Conservation (phyloP, 2,113 vertebrate species). For the Grammomys dolichurus region DNA sequence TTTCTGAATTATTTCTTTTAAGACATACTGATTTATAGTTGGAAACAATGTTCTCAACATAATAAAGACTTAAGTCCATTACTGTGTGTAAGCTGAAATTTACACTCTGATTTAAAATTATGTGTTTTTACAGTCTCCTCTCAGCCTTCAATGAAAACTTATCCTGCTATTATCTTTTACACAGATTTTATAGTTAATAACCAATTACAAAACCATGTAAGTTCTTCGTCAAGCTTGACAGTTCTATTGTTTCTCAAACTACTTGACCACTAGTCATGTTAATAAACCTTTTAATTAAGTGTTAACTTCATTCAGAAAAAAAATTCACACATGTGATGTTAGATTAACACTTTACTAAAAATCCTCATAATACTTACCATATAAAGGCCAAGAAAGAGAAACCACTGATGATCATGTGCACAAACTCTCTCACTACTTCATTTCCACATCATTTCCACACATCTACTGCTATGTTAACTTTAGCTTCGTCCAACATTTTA, state of each 20-base stretch:
- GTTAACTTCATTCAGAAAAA: background rate
- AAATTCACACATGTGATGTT: background rate
- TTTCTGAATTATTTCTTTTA: conserved; percentile 1
- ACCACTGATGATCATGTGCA: background rate
- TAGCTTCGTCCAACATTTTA: background rate
- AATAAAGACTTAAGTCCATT: background rate
- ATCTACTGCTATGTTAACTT: too few species aligned
- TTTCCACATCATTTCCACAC: background rate
- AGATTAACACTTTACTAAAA: background rate
- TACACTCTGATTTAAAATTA: conserved; percentile 36
- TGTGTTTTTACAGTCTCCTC: background rate
- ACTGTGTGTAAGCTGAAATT: background rate
- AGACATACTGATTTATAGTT: background rate
- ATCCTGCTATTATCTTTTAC: conserved; percentile 3
- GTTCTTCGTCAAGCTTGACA: conserved; percentile 49
- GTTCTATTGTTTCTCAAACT: background rate
- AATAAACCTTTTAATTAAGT: conserved; percentile 56
- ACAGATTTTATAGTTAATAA: conserved; percentile 41
- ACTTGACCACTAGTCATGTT: conserved; percentile 12
- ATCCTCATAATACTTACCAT: background rate
- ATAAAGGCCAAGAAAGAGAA: background rate
- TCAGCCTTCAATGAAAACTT: conserved; percentile 1
- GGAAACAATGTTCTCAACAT: background rate
- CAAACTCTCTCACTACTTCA: background rate
- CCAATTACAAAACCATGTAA: background rate